Conservation (phyloP, 2,888 invertebrate genomes). For the Dromius quadrimaculatus region DNA sequence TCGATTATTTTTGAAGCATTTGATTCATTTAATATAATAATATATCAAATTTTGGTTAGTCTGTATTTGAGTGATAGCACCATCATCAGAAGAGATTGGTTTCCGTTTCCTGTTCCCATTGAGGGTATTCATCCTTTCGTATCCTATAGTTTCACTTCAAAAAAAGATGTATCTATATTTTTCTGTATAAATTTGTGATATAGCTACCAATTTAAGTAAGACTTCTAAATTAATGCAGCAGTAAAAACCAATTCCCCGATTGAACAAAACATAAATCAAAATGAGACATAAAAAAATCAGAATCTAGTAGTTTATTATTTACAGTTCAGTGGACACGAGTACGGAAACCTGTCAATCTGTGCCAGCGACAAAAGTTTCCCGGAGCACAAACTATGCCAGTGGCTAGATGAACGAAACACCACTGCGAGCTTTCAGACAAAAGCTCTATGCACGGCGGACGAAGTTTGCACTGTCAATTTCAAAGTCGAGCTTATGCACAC, state of each 20-base stretch:
- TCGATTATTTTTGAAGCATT: too few relatives aligned
- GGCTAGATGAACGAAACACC: conserved; percentile 38
- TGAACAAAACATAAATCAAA: conserved; percentile 25
- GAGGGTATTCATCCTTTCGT: too few relatives aligned
- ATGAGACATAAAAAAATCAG: conserved; percentile 8
- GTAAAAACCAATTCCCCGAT: not conserved
- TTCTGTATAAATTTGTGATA: too few relatives aligned
- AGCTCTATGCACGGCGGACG: conserved; percentile 67
- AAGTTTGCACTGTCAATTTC: conserved; percentile 66
- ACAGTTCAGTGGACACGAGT: conserved; percentile 63
- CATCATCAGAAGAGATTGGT: too few relatives aligned
- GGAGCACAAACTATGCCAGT: conserved; percentile 54
- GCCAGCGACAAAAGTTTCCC: conserved; percentile 57
- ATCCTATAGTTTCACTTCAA: too few relatives aligned
- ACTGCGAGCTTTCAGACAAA: conserved; percentile 60
- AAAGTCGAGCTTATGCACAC: conserved; percentile 68
- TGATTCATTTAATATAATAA: too few relatives aligned
- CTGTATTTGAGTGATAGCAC: too few relatives aligned
- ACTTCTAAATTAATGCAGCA: not conserved
- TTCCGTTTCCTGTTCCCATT: too few relatives aligned
- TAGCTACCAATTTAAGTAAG: too few relatives aligned
- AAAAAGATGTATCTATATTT: too few relatives aligned
- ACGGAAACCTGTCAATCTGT: conserved; percentile 63
- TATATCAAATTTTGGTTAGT: too few relatives aligned
- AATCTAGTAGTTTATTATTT: conserved; percentile 49